Evolutionary conservation across 2,888 invertebrate species (phyloP), one percentile per base, ranked within the genome.

Genomic region (Anorthoa munda): DNA sequence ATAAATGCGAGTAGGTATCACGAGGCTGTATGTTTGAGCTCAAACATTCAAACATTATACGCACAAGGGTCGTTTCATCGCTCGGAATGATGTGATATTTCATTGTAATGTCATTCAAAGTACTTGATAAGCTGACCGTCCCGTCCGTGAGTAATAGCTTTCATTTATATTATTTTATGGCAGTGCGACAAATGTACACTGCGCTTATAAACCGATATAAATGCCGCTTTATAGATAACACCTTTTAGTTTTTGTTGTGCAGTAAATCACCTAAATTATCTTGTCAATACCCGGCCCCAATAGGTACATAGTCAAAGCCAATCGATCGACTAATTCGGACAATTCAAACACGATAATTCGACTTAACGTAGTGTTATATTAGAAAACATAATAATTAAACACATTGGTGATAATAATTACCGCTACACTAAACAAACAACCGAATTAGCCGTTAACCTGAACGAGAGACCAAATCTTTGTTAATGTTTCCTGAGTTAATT

Each of bases 141-240:
- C 58, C 23, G 18, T 55, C 18, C 26, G 45, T 60, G 26, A n/a
- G 50, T n/a, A 17, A 51, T 26, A 39, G 61, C 56, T 72, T 78
- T 66, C 46, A 48, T 56, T 61, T 61, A 56, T 75, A 63, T 71
- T 65, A 64, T 60, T 71, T 77, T 60, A 65, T 65, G 64, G 23
- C n/a, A 58, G n/a, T 58, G 61, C 51, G 46, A 46, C 59, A 59
- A 74, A 74, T 75, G 66, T 75, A 23, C 46, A 31, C 17, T 23
- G 23, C 2, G 48, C 70, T 46, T 61, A 50, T 17, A 48, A 26
- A 69, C n/a, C 39, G 17, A 73, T 53, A 48, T 56, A 50, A 46
- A 53, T 48, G 13, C 48, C 7, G 17, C 7, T 31, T 68, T 70
- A 63, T 39, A 51, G 63, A 63, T 59, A 69, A 23, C n/a, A 21